These are phyloP conservation scores for Campoplex nolae DNA, from an alignment of 2,888 invertebrate species.

Conservation along the genomic window DNA sequence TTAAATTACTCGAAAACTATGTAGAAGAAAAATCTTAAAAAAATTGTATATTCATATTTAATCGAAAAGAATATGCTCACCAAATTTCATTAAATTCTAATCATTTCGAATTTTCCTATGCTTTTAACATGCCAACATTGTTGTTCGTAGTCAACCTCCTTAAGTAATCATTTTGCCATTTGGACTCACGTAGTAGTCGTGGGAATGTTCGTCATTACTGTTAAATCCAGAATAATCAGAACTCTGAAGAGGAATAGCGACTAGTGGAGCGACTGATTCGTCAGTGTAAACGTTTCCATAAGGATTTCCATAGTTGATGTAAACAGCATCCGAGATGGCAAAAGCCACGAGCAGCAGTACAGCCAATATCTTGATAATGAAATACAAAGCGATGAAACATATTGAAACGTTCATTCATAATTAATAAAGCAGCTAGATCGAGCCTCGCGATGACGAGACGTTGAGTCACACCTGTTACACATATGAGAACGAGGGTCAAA, in stretches of 20 bases:
- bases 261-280: constrained; percentile 56
- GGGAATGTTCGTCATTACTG: constrained; percentile 67
- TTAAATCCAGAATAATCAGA: constrained; percentile 68
- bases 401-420: neutral
- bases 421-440: neutral
- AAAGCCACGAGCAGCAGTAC: constrained; percentile 68
- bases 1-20: no score
- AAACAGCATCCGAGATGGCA: constrained; percentile 71
- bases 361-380: constrained; percentile 60
- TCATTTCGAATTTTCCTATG: no score
- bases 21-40: no score
- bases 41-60: no score
- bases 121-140: no score
- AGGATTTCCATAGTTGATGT: constrained; percentile 71
- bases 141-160: no score
- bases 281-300: constrained; percentile 52
- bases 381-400: neutral
- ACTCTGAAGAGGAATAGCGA: constrained; percentile 61
- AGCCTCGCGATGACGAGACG: neutral
- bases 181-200: constrained; percentile 76
- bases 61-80: no score
- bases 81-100: no score
- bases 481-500: constrained; percentile 27
- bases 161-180: neutral
- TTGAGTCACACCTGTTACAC: constrained; percentile 12